Base-by-base conservation (phyloP, 1,140 invertebrate species). In the Copidosoma floridanum region DNA sequence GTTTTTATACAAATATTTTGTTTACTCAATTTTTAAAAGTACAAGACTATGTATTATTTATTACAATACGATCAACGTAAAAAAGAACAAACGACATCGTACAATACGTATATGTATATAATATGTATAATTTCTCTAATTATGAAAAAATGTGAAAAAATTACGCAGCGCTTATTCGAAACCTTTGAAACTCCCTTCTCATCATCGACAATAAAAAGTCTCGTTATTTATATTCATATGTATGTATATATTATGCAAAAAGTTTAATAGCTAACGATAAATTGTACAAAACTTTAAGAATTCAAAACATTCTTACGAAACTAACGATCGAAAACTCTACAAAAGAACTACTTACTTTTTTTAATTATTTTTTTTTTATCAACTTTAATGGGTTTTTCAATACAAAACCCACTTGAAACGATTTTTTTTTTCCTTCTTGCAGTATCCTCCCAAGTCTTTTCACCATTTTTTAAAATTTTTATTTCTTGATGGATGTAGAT, bases 261-360 rank as follows among this genome's bases (percentile, higher is more conserved):
- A 59, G 37, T 29, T 57, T 35, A n/a, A 12, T 51, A 38, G 40
- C 38, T 51, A 40, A 58, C 48, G 35, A 51, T 51, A 51, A 43
- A 6, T 51, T 18, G 48, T 59, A 59, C 48, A 52, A 59, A 58
- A 59, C 52, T 52, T 53, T 14, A 53, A 53, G 37, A 53, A 60
- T 51, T 47, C 29, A 53, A 46, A 53, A 60, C 26, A 60, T 47
- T 12, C 41, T 46, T 60, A 59, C 20, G 7, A 20, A 59, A 59
- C 50, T 52, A 59, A 60, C 51, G 16, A 53, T 53, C 23, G 16
- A 53, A 8, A 53, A 53, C 10, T 53, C 11, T 38, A 47, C 18
- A 52, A 52, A 53, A 47, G 57, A n/a, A 59, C 20, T 58, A 41
- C n/a, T n/a, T n/a, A n/a, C n/a, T n/a, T n/a, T n/a, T n/a, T 35